Percentiles rank a stretch among this genome's conserved stretches.
These are phyloP conservation scores for Stigmatopora nigra DNA, from an alignment of 2,113 vertebrate species.

Conservation along the genomic window DNA sequence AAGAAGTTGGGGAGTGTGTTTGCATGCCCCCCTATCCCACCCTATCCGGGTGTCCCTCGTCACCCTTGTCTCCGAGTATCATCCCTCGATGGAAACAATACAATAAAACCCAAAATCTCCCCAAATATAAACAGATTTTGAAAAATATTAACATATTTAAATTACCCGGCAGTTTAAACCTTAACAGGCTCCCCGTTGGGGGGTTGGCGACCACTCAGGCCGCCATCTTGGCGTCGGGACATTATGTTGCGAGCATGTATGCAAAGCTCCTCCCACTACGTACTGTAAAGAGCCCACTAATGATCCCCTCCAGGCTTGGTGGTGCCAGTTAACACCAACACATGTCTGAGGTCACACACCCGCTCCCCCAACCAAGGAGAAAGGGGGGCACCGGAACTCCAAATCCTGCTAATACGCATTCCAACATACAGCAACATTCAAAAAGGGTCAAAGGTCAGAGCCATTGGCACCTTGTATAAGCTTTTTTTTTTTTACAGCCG, in stretches of 20 bases:
- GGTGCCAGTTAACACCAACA: slow-evolving; percentile 59
- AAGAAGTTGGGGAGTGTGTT: slow-evolving; percentile 48
- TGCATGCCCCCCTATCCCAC: background rate
- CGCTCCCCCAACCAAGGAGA: slow-evolving; percentile 26
- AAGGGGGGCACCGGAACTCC: slow-evolving; percentile 51
- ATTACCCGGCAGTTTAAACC: background rate
- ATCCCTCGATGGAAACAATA: background rate
- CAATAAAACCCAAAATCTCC: background rate
- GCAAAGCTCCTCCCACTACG: slow-evolving; percentile 35
- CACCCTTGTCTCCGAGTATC: background rate
- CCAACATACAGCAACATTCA: slow-evolving; percentile 57
- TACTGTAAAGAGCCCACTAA: slow-evolving; percentile 66
- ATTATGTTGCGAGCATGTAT: background rate
- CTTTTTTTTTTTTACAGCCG: slow-evolving; percentile 59
- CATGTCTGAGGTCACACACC: slow-evolving; percentile 59
- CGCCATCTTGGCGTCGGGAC: slow-evolving; percentile 1
- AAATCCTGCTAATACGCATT: slow-evolving; percentile 60
- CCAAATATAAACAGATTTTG: too few species aligned
- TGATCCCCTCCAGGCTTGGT: slow-evolving; percentile 59
- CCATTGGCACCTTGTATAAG: slow-evolving; percentile 68
- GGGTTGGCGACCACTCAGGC: slow-evolving; percentile 8
- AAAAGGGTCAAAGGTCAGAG: slow-evolving; percentile 57
- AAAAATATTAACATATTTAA: too few species aligned
- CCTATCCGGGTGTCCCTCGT: background rate
- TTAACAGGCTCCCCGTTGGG: slow-evolving; percentile 15